Evolutionary conservation across 2,113 vertebrate species (phyloP), one percentile per base, ranked within the genome.

Genomic region (Notarius quadriscutis): DNA sequence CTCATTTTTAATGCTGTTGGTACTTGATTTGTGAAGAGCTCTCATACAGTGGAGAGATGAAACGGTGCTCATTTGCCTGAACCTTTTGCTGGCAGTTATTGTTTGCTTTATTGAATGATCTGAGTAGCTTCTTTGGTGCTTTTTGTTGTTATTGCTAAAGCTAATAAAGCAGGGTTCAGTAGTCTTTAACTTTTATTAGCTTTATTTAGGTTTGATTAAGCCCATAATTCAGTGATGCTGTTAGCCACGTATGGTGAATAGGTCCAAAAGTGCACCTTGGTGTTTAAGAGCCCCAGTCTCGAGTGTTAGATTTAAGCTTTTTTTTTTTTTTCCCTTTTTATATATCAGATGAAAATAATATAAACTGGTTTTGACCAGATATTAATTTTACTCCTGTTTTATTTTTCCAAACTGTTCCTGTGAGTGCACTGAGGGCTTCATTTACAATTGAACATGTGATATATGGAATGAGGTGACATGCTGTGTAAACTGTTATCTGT

Each of bases 1-100:
- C 72, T 86, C 79, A 14, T 85, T 85, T 74, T 83, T 62, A 55
- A 87, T 69, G 84, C 75, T 17, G 51, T 82, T 63, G 10, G 12
- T 83, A 25, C 53, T 81, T 84, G 63, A 84, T 53, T 72, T 79
- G 27, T 20, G 71, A 77, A 51, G 69, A 86, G 81, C 86, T 72
- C 57, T 77, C 69, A 77, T 57, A 65, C 25, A 81, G 63, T 5
- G 53, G 15, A 27, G 34, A 41, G 81, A 77, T 74, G 57, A 58
- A 75, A 25, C 34, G 15, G 62, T 30, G 25, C 41, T 8, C n/a
- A 87, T 22, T 48, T 30, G 25, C 74, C 62, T 41, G 27, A 22
- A 62, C 57, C 25, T 85, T 85, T 48, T 15, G 22, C 22, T 60
- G 48, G 55, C 4, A 60, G 7, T 60, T 51, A n/a, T 18, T 85